phyloP scores from a whole-genome alignment of 2,888 invertebrate genomes.

The Eilema griseolum region DNA sequence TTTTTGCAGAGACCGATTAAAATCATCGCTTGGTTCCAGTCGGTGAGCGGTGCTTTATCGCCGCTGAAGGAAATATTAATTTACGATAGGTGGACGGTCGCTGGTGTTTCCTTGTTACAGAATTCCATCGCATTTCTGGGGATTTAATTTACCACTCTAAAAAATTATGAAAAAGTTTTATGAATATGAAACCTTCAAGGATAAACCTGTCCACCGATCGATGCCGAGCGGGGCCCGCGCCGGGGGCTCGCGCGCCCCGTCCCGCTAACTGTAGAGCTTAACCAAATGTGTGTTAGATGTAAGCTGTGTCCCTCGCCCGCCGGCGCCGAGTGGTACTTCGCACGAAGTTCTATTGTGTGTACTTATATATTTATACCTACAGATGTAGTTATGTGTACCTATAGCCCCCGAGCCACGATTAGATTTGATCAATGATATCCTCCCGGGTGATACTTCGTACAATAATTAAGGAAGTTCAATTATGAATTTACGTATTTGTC shows the following conservation, averaged over 20 bases:
- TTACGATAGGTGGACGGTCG: too few relatives aligned
- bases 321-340: conserved; percentile 23
- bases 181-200: too few relatives aligned
- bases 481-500: too few relatives aligned
- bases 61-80: too few relatives aligned
- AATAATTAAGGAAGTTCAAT: too few relatives aligned
- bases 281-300: conserved; percentile 68
- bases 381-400: conserved; percentile 22
- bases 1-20: too few relatives aligned
- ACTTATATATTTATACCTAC: conserved; percentile 30
- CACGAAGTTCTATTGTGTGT: conserved; percentile 35
- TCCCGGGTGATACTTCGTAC: too few relatives aligned
- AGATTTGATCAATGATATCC: too few relatives aligned
- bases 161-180: too few relatives aligned
- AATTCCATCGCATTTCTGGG: not conserved
- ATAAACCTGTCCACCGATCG: not conserved
- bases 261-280: conserved; percentile 45
- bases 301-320: conserved; percentile 36
- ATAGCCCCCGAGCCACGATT: too few relatives aligned
- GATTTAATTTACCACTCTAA: too few relatives aligned
- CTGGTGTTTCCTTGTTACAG: not conserved
- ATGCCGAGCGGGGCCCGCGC: not conserved
- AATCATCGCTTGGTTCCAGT: not conserved
- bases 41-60: not conserved
- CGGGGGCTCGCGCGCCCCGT: not conserved